phyloP scores from a whole-genome alignment of 2,888 invertebrate genomes.

The Abrostola triplasia region DNA sequence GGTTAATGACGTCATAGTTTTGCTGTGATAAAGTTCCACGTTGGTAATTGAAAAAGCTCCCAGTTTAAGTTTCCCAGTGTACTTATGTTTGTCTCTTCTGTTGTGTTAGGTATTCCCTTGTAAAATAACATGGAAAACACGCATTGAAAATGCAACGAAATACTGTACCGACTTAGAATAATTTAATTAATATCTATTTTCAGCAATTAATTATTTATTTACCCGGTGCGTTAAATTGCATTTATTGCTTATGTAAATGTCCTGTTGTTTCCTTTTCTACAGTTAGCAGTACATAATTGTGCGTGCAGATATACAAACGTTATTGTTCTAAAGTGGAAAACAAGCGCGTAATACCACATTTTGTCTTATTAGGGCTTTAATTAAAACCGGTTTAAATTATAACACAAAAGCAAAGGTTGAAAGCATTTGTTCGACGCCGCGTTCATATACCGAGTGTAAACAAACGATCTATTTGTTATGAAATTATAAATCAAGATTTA shows the following conservation, averaged over 20 bases:
- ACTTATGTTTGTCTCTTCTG: too few relatives aligned
- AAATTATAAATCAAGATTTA: constrained; percentile 70
- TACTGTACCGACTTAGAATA: too few relatives aligned
- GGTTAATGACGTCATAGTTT: too few relatives aligned
- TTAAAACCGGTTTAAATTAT: constrained; percentile 15
- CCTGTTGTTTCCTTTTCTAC: not conserved
- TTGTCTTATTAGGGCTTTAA: not conserved
- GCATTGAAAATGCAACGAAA: too few relatives aligned
- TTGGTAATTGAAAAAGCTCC: too few relatives aligned
- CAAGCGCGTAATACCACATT: constrained; percentile 4
- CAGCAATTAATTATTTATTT: not conserved
- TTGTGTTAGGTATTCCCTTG: not conserved
- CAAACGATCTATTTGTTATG: constrained; percentile 33
- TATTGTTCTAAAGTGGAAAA: not conserved
- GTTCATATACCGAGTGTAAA: constrained; percentile 17
- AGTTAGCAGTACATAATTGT: not conserved
- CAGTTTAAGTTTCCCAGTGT: too few relatives aligned
- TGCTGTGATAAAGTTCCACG: too few relatives aligned
- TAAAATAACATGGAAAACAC: not conserved
- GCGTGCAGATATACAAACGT: not conserved
- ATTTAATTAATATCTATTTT: too few relatives aligned
- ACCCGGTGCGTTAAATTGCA: not conserved
- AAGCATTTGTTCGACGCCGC: constrained; percentile 11
- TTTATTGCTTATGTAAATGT: not conserved
- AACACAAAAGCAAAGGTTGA: constrained; percentile 2